Evolutionary conservation across 2,888 invertebrate genomes (phyloP).

Genomic region (Pyrrhosoma nymphula): DNA sequence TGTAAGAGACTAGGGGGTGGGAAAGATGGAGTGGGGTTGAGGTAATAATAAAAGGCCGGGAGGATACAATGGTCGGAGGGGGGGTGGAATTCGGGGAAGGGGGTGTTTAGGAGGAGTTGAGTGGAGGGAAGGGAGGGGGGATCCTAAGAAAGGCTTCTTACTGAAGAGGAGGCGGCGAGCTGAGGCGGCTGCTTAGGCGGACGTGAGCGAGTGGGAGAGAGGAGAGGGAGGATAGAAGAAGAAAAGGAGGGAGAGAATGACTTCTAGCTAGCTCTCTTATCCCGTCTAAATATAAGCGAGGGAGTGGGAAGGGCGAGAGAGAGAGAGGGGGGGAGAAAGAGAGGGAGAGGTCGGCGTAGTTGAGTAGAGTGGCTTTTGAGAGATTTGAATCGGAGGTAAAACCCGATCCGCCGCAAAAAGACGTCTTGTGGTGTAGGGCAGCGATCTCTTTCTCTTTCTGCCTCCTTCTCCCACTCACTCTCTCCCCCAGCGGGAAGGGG

Average conservation of each 20-base stretch:
- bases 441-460: not conserved
- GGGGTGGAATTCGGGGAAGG: not conserved
- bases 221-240: not conserved
- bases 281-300: constrained; percentile 29
- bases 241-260: not conserved
- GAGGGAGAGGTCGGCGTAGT: too few species aligned
- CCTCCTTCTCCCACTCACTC: not conserved
- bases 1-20: not conserved
- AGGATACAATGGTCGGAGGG: not conserved
- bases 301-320: not conserved
- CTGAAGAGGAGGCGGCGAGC: too few species aligned
- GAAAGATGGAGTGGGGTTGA: not conserved
- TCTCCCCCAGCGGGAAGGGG: not conserved
- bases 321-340: too few species aligned
- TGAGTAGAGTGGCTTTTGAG: not conserved
- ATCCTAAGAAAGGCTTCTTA: not conserved
- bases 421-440: constrained; percentile 34
- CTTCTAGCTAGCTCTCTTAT: constrained; percentile 33
- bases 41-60: not conserved
- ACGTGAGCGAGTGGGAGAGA: not conserved
- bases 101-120: not conserved
- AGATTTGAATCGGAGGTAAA: constrained; percentile 35
- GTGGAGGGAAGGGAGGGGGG: too few species aligned
- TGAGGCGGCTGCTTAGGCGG: too few species aligned
- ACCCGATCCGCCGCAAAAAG: constrained; percentile 33